Evolutionary conservation across 2,888 invertebrate species (phyloP).

Genomic region (Microplitis deprimator): DNA sequence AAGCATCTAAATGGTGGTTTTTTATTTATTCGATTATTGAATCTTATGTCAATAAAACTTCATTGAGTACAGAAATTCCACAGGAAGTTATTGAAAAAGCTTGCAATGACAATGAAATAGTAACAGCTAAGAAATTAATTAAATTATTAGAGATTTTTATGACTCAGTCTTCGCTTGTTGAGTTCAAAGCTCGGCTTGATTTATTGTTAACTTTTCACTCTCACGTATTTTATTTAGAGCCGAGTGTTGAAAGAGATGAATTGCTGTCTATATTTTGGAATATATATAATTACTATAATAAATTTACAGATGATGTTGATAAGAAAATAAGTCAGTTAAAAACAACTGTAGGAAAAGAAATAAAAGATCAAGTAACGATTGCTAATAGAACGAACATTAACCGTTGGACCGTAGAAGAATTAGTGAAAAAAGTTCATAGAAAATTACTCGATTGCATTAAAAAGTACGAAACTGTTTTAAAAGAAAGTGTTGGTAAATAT

Average conservation of each 20-base stretch:
- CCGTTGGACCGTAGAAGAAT: conserved; percentile 93
- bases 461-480: conserved; percentile 81
- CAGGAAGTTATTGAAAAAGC: conserved; percentile 51
- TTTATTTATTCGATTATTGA: conserved; percentile 83
- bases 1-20: conserved; percentile 92
- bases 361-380: conserved; percentile 95
- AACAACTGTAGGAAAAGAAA: conserved; percentile 89
- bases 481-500: conserved; percentile 56
- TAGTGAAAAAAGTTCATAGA: conserved; percentile 89
- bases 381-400: conserved; percentile 95
- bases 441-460: conserved; percentile 89
- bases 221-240: conserved; percentile 79
- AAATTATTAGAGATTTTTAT: conserved; percentile 85
- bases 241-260: conserved; percentile 68
- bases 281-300: conserved; percentile 85
- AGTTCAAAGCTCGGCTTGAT: conserved; percentile 84
- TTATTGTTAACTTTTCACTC: conserved; percentile 87
- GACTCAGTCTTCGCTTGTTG: conserved; percentile 86
- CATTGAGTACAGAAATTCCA: conserved; percentile 52
- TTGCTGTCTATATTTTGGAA: conserved; percentile 84
- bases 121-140: conserved; percentile 71
- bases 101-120: conserved; percentile 55
- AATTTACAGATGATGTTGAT: conserved; percentile 80
- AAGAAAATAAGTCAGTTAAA: conserved; percentile 79
- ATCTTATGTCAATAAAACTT: conserved; percentile 72